Evolutionary conservation across 2,888 invertebrate genomes (phyloP).

Genomic region (Himalopsyche kuldschensis): DNA sequence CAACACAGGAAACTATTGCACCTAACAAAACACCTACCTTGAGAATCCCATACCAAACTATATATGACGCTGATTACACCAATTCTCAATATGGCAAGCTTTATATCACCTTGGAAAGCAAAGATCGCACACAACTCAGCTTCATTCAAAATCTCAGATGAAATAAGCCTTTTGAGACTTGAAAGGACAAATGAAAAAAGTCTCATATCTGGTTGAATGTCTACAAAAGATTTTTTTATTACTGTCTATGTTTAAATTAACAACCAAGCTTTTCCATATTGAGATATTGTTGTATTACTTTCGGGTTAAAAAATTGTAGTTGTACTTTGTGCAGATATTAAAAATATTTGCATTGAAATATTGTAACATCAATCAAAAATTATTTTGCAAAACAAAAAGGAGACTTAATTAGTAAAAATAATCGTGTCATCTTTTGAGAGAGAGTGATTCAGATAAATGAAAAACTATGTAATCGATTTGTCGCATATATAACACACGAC

Average conservation of each 20-base stretch:
- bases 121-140: too few species aligned
- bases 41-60: slow-evolving; percentile 42
- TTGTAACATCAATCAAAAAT: not conserved
- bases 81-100: not conserved
- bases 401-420: not conserved
- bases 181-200: too few species aligned
- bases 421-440: not conserved
- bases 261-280: not conserved
- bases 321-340: not conserved
- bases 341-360: not conserved
- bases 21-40: slow-evolving; percentile 48
- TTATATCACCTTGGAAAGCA: not conserved
- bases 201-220: too few species aligned
- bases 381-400: not conserved
- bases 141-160: too few species aligned
- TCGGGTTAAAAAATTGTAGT: not conserved
- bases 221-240: too few species aligned
- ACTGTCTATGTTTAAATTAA: too few species aligned
- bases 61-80: not conserved
- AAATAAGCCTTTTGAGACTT: too few species aligned
- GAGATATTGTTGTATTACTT: not conserved
- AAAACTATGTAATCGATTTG: slow-evolving; percentile 25
- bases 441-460: slow-evolving; percentile 19
- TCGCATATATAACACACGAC: slow-evolving; percentile 25
- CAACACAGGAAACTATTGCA: slow-evolving; percentile 52